Evolutionary conservation across 1,140 invertebrate species (phyloP).

Genomic region (Hyphantria cunea): DNA sequence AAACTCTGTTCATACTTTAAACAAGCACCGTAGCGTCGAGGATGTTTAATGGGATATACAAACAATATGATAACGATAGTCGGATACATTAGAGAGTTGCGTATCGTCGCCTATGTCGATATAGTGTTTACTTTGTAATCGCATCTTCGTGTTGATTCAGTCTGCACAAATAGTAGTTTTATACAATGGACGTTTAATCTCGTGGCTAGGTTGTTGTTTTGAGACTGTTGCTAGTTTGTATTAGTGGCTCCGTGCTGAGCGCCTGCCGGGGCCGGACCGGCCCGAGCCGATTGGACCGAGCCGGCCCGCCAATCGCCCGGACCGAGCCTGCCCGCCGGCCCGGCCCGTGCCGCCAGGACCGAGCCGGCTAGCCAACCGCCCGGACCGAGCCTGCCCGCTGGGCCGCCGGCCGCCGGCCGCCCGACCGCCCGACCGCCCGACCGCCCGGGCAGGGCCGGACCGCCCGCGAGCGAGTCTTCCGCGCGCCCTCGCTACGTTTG

Average conservation of each 20-base stretch:
- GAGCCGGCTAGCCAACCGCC: no score
- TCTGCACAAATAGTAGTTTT: constrained; percentile 64
- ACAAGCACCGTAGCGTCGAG: constrained; percentile 52
- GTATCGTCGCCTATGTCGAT: constrained; percentile 37
- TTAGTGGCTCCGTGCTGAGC: constrained; percentile 10
- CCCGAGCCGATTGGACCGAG: no score
- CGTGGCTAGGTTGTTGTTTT: constrained; percentile 36
- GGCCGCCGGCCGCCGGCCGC: background rate
- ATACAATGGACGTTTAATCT: constrained; percentile 37
- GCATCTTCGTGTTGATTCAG: constrained; percentile 42
- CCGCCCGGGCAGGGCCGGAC: no score
- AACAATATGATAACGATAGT: constrained; percentile 35
- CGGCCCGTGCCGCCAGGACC: background rate
- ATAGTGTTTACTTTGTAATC: constrained; percentile 28
- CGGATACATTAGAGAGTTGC: constrained; percentile 49
- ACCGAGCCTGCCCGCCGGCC: background rate
- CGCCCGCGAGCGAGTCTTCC: constrained; percentile 36
- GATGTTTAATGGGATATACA: constrained; percentile 25
- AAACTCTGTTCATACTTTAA: constrained; percentile 58
- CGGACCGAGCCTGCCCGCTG: no score
- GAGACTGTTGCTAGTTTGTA: constrained; percentile 24
- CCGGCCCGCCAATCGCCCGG: background rate
- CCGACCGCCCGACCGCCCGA: no score
- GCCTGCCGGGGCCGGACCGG: background rate
- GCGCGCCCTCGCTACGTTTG: constrained; percentile 47